Evolutionary conservation across 2,113 vertebrate genomes (phyloP), one percentile per base, ranked within the genome.

Genomic region (Thunnus maccoyii): DNA sequence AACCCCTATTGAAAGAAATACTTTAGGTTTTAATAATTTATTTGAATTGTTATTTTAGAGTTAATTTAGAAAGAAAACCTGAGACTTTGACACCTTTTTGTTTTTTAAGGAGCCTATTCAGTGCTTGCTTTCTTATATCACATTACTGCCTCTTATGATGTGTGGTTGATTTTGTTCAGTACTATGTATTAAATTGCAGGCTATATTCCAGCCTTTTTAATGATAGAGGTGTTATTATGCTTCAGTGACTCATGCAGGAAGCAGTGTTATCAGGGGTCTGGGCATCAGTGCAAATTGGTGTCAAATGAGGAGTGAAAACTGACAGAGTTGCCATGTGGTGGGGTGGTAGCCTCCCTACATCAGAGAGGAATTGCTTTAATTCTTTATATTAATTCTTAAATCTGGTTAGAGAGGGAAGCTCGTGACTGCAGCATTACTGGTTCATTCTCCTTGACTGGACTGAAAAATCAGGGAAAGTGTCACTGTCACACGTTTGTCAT

Each of bases 401-500:
- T 44, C 36, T 46, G 4, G 41, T 64, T 30, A 16, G 25, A 17
- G 12, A 57, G 13, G 11, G 41, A 46, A 46, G 3, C n/a, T 46
- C 20, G 5, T 65, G 63, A 65, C 20, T 3, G 2, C 62, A 62
- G 60, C 36, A 32, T n/a, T 62, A 25, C 52, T 36, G 32, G 1
- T 36, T 36, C 32, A 36, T 56, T 46, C 14, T 25, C 52, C 54
- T n/a, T 30, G 2, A 47, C 5, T n/a, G 16, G 16, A 5, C 13
- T 41, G 36, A 9, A 41, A 41, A 46, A 56, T 27, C 67, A 15
- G 36, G 9, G 36, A 41, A 41, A 9, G 10, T 62, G n/a, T 51
- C 47, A 41, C 27, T 62, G 71, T 41, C 58, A 52, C 30, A 54
- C 54, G 48, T 30, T 27, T 64, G n/a, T 63, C 10, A 44, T 71